Evolutionary conservation across 2,797 vertebrate species (phyloP).

Genomic region (Karalla daura): DNA sequence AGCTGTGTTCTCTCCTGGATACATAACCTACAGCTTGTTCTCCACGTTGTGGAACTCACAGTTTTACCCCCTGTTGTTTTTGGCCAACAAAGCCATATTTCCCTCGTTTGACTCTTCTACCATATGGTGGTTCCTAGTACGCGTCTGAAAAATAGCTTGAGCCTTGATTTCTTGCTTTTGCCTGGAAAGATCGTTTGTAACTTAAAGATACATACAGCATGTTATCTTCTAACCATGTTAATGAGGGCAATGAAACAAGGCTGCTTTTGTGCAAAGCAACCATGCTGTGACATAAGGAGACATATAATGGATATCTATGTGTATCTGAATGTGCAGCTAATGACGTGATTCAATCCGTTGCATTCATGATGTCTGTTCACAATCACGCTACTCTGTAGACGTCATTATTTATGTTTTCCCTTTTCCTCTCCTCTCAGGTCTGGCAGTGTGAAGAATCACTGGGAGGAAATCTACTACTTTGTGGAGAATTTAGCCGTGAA

Average conservation of each 20-base stretch:
- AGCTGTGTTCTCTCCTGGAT: constrained; percentile 12
- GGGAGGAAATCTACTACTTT: constrained; percentile 91
- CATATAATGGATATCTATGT: too few relatives aligned
- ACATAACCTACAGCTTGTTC: constrained; percentile 26
- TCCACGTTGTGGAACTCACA: constrained; percentile 25
- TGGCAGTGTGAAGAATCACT: constrained; percentile 92
- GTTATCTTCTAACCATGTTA: not conserved
- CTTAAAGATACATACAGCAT: not conserved
- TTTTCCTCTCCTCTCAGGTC: constrained; percentile 80
- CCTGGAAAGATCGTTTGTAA: not conserved
- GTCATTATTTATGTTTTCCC: not conserved
- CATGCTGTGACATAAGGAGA: too few relatives aligned
- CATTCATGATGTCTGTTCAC: not conserved
- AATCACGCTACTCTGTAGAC: not conserved
- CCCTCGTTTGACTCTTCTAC: constrained; percentile 19
- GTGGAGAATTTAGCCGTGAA: constrained; percentile 91
- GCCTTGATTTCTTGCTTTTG: not conserved
- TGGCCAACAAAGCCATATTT: constrained; percentile 30
- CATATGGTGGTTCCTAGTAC: constrained; percentile 29
- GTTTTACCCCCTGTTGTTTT: constrained; percentile 32
- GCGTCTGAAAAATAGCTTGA: constrained; percentile 29
- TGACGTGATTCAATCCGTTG: not conserved
- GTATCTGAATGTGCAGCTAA: not conserved
- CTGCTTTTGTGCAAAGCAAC: not conserved
- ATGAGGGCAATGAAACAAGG: not conserved